These are phyloP conservation scores for Orchestia grillus DNA, from an alignment of 1,140 invertebrate species.

Conservation along the genomic window DNA sequence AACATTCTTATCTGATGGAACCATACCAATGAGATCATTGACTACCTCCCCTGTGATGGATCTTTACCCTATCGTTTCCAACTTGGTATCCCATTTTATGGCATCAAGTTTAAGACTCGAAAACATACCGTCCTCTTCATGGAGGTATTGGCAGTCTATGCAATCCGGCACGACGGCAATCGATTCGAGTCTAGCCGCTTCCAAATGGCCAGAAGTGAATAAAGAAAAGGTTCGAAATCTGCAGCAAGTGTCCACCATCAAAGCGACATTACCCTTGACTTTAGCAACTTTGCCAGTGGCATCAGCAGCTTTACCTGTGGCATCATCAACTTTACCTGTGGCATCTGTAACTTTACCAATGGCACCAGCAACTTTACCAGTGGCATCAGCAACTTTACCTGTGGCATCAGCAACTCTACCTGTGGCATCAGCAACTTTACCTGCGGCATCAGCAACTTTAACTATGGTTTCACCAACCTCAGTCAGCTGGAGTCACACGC, in stretches of 20 bases:
- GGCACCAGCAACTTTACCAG: neutral
- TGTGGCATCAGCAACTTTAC: no score
- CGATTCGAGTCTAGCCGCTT: neutral
- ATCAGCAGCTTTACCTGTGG: neutral
- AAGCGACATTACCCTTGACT: neutral
- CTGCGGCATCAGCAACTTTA: no score
- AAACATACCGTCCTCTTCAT: slow-evolving; percentile 77
- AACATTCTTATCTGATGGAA: no score
- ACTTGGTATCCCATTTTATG: slow-evolving; percentile 71
- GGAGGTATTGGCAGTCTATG: slow-evolving; percentile 75
- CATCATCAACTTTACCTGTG: neutral
- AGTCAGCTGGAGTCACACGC: neutral
- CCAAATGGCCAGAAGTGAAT: neutral
- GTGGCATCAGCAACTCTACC: no score
- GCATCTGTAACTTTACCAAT: neutral
- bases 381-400: neutral
- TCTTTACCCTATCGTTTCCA: neutral
- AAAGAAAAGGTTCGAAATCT: neutral
- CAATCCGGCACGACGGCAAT: no score
- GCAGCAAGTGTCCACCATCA: neutral
- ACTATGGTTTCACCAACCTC: no score
- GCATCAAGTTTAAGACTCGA: slow-evolving; percentile 83
- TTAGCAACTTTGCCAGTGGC: neutral
- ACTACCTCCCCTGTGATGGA: neutral
- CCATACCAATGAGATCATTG: no score